Evolutionary conservation across 2,113 vertebrate genomes (phyloP).

Genomic region (Corydoras sp.): DNA sequence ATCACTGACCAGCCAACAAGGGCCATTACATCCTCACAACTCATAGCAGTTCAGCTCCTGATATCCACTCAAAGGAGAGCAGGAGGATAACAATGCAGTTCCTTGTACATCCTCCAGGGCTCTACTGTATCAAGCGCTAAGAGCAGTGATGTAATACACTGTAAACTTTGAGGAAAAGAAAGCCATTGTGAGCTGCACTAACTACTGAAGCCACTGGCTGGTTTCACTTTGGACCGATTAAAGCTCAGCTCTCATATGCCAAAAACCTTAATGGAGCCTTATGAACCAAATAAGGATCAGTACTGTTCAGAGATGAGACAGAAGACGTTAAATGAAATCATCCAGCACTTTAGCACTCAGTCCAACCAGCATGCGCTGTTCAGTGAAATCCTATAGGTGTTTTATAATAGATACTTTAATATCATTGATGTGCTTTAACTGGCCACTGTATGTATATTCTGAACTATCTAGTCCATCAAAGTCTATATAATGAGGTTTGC

Average conservation of each 20-base stretch:
- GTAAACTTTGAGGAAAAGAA: background rate
- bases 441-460: no score
- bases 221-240: background rate
- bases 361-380: no score
- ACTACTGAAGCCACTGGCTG: background rate
- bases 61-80: background rate
- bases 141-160: background rate
- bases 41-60: background rate
- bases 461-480: no score
- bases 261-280: background rate
- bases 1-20: conserved; percentile 21
- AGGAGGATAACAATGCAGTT: background rate
- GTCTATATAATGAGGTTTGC: no score
- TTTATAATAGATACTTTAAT: no score
- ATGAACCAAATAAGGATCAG: background rate
- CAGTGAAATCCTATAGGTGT: no score
- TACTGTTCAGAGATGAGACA: background rate
- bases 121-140: background rate
- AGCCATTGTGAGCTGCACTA: background rate
- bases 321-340: background rate
- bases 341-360: background rate
- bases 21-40: conserved; percentile 41
- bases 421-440: background rate
- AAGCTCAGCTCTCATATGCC: background rate
- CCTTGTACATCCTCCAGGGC: background rate